Percentiles rank a stretch among this genome's conserved stretches.
These are phyloP conservation scores for Diadema setosum DNA, from an alignment of 35 echinoderm and acorn worm genomes.

Conservation along the genomic window DNA sequence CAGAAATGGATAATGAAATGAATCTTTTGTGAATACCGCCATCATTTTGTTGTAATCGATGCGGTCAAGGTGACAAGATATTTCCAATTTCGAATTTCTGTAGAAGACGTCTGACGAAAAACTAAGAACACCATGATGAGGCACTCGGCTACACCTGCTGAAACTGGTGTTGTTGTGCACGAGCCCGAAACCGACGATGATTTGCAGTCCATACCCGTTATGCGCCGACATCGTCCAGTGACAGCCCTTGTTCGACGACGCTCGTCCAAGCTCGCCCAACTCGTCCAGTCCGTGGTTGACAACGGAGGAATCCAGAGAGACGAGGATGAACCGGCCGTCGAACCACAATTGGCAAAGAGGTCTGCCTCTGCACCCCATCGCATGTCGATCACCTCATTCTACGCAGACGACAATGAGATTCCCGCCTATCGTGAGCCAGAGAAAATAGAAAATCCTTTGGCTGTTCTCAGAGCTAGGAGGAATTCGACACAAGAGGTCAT, in stretches of 20 bases:
- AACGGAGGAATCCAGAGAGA: neutral
- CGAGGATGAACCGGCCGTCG: neutral
- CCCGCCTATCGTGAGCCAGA: neutral
- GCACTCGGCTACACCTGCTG: neutral
- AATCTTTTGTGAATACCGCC: neutral
- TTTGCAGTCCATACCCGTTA: neutral
- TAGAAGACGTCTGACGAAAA: no score
- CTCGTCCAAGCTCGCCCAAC: neutral
- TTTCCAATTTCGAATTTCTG: neutral
- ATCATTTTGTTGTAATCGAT: no score
- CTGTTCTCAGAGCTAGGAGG: neutral
- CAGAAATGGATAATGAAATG: neutral
- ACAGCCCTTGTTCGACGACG: neutral
- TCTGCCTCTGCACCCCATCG: neutral
- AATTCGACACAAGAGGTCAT: neutral
- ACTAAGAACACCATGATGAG: neutral
- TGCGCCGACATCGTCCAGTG: neutral
- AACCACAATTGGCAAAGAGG: no score
- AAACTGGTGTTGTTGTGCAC: neutral
- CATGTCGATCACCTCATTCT: conserved; percentile 1
- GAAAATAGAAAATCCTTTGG: neutral
- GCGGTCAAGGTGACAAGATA: no score
- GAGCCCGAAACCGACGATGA: neutral
- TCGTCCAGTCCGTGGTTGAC: neutral
- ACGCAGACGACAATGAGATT: neutral